These are phyloP conservation scores for Trachymyrmex septentrionalis DNA, from an alignment of 1,140 invertebrate species.

Conservation along the genomic window DNA sequence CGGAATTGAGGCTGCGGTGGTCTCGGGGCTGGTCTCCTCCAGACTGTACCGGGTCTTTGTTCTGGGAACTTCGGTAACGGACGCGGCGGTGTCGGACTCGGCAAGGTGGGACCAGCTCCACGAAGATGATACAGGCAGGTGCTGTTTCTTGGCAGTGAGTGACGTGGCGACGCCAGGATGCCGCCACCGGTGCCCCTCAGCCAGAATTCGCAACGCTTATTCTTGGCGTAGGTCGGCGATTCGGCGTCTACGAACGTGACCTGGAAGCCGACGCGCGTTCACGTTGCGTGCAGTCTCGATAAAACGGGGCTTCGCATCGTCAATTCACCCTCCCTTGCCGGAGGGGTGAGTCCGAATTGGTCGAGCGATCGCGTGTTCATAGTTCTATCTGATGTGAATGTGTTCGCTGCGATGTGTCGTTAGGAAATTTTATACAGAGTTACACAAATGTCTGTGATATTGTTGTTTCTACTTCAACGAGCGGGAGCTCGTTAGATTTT, in stretches of 20 bases:
- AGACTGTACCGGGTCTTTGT: slow-evolving; percentile 87
- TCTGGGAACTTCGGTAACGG: slow-evolving; percentile 89
- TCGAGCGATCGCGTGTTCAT: slow-evolving; percentile 42
- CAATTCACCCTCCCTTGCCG: not conserved
- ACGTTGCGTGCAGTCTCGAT: slow-evolving; percentile 25
- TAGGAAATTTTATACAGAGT: slow-evolving; percentile 44
- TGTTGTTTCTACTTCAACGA: slow-evolving; percentile 18
- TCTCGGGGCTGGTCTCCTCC: slow-evolving; percentile 87
- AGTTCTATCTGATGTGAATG: slow-evolving; percentile 49
- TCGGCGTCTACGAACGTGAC: slow-evolving; percentile 94
- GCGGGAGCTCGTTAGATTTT: slow-evolving; percentile 9
- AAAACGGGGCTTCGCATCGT: slow-evolving; percentile 1
- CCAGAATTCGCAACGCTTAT: slow-evolving; percentile 95
- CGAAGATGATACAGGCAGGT: slow-evolving; percentile 95
- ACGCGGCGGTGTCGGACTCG: slow-evolving; percentile 87
- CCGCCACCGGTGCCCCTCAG: slow-evolving; percentile 92
- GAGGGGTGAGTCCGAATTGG: slow-evolving; percentile 22
- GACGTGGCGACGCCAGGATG: slow-evolving; percentile 92
- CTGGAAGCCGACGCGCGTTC: slow-evolving; percentile 83
- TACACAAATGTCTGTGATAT: slow-evolving; percentile 38
- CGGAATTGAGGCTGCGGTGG: slow-evolving; percentile 90
- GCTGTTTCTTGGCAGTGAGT: slow-evolving; percentile 94
- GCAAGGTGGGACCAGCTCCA: slow-evolving; percentile 87
- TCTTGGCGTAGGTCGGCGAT: slow-evolving; percentile 92
- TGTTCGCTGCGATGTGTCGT: slow-evolving; percentile 32